Base-by-base conservation (phyloP, 2,113 vertebrate species). In the Lycaon pictus region DNA sequence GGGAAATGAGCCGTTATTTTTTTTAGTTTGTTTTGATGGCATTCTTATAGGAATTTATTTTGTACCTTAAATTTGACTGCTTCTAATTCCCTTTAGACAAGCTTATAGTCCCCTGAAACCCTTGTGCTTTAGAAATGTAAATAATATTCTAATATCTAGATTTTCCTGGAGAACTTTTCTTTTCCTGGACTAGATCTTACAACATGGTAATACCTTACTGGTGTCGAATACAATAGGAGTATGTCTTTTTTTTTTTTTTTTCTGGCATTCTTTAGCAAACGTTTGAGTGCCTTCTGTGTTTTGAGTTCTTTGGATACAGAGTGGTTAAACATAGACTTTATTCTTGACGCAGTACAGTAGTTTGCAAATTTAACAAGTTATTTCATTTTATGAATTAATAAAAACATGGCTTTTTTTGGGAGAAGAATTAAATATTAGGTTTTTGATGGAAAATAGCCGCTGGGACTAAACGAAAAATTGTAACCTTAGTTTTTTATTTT, bases 31-130 rank as follows among this genome's bases (percentile, higher is more conserved):
- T 94, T 87, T 77, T 89, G 11, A 43, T 85, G 60, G n/a, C 27
- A 51, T 86, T 95, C 56, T 90, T 93, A 65, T 88, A 87, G 93
- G 72, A 93, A 37, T 88, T 93, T 95, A 95, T 71, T 93, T 93
- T 91, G n/a, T 86, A 56, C 12, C 65, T 92, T 97, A 90, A 77
- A 89, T 92, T 90, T 95, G 67, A 13, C 32, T 13, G 3, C 17
- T 63, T 93, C 19, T 4, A 71, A 0, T 94, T 86, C 17, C 79
- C 76, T 86, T 94, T 90, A 92, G 43, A 56, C 65, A 51, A 11
- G 19, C 19, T 71, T 90, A 37, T 51, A 81, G n/a, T 89, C 0
- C 53, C 77, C 7, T 86, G 58, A 95, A 94, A 92, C 82, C 35
- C 6, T 65, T 71, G 17, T 95, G 27, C 25, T 94, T 95, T 86